A percentile compares a stretch with the other conserved stretches of the same genome.
phyloP scores from a whole-genome alignment of 2,888 invertebrate genomes.

The Geotrupes spiniger region DNA sequence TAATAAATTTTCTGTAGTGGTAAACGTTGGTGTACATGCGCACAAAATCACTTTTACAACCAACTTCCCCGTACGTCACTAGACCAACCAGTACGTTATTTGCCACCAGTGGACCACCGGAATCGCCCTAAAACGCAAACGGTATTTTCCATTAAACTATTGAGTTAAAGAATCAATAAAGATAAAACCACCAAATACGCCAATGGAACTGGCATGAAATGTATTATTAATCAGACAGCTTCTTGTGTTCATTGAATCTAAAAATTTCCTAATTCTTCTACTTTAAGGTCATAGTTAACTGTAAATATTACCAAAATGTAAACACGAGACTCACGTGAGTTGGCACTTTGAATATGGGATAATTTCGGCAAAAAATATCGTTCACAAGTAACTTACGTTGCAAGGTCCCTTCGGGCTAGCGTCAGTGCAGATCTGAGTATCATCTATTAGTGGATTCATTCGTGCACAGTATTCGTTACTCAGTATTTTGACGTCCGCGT shows the following conservation, averaged over 20 bases:
- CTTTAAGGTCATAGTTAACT: no score
- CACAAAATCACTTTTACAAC: conserved; percentile 5
- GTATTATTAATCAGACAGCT: no score
- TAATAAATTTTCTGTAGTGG: conserved; percentile 9
- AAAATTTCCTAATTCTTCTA: no score
- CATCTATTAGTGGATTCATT: background rate
- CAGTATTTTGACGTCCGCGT: conserved; percentile 3
- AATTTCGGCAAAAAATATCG: no score
- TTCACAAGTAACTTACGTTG: background rate
- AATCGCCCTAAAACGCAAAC: conserved; percentile 17
- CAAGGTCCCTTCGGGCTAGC: background rate
- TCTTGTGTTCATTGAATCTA: no score
- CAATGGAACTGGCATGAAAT: no score
- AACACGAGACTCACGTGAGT: no score
- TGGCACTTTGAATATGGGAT: no score
- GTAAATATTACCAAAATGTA: no score
- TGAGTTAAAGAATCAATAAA: no score
- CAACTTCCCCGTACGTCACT: background rate
- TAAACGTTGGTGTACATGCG: conserved; percentile 13
- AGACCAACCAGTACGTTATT: conserved; percentile 12
- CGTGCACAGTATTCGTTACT: background rate
- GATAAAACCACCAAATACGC: no score
- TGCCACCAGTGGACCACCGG: conserved; percentile 13
- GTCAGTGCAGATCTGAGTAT: conserved; percentile 4
- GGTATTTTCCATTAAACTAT: background rate